phyloP scores from a whole-genome alignment of 1,140 invertebrate species.

The Pseudomyrmex dendroicus region DNA sequence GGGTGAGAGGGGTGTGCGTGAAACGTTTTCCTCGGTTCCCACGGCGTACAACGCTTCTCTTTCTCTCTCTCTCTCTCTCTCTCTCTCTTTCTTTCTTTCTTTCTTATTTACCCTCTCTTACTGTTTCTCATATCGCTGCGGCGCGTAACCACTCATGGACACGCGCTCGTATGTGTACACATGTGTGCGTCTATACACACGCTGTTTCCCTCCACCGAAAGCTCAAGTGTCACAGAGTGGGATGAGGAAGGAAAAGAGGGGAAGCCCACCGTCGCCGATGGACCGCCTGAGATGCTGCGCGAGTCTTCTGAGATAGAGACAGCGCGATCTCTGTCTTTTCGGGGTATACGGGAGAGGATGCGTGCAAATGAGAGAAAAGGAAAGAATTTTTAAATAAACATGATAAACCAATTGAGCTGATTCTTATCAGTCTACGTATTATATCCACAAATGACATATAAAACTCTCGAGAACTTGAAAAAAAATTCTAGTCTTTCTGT shows the following conservation, averaged over 20 bases:
- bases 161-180: background rate
- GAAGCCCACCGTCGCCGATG: conserved; percentile 72
- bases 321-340: conserved; percentile 63
- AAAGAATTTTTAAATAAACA: background rate
- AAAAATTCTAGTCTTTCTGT: no score
- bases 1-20: conserved; percentile 77
- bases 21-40: conserved; percentile 84
- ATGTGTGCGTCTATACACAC: conserved; percentile 24
- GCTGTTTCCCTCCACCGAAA: conserved; percentile 62
- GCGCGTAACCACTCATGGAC: conserved; percentile 13
- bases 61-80: conserved; percentile 66
- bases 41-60: conserved; percentile 80
- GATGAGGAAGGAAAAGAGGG: background rate
- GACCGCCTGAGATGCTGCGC: conserved; percentile 80
- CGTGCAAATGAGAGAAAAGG: conserved; percentile 17
- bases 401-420: no score
- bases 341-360: conserved; percentile 15
- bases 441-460: no score
- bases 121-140: conserved; percentile 30
- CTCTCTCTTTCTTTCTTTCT: conserved; percentile 71
- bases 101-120: conserved; percentile 49
- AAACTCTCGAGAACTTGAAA: no score
- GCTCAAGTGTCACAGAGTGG: conserved; percentile 47
- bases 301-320: conserved; percentile 61
- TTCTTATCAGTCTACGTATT: no score